A percentile compares a stretch with the other conserved stretches of the same genome.
These are phyloP conservation scores for Phaedon cochleariae DNA, from an alignment of 2,888 invertebrate genomes.

Conservation along the genomic window DNA sequence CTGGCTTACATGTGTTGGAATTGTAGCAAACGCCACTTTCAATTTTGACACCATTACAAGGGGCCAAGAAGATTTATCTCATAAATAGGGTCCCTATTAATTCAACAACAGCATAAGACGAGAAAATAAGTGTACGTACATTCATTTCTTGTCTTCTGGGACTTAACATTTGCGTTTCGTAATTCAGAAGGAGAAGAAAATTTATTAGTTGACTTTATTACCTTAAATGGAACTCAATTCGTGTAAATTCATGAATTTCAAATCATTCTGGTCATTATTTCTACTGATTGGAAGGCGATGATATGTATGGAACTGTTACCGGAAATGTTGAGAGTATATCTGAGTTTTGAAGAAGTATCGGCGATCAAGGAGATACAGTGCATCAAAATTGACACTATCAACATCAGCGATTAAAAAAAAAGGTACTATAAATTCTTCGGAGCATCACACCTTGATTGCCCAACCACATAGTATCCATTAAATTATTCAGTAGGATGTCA, in stretches of 20 bases:
- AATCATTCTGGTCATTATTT: background rate
- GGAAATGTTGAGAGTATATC: background rate
- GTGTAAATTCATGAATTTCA: background rate
- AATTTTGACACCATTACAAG: constrained; percentile 49
- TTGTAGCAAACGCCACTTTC: constrained; percentile 49
- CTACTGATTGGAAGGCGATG: background rate
- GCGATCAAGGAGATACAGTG: background rate
- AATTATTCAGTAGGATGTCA: background rate
- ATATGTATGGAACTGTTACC: background rate
- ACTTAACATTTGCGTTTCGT: background rate
- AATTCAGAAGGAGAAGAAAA: background rate
- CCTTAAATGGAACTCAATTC: background rate
- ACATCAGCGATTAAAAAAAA: background rate
- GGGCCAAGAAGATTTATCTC: constrained; percentile 32
- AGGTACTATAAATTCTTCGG: background rate
- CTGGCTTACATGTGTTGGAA: constrained; percentile 51
- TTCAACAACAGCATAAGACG: background rate
- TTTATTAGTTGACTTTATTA: background rate
- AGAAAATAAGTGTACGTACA: background rate
- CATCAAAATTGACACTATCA: background rate
- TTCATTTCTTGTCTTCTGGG: no score
- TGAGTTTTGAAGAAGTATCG: background rate
- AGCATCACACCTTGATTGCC: background rate
- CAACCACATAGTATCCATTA: background rate
- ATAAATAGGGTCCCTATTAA: background rate